Conservation (phyloP, 1,140 invertebrate species). For the Drosophila neocordata region DNA sequence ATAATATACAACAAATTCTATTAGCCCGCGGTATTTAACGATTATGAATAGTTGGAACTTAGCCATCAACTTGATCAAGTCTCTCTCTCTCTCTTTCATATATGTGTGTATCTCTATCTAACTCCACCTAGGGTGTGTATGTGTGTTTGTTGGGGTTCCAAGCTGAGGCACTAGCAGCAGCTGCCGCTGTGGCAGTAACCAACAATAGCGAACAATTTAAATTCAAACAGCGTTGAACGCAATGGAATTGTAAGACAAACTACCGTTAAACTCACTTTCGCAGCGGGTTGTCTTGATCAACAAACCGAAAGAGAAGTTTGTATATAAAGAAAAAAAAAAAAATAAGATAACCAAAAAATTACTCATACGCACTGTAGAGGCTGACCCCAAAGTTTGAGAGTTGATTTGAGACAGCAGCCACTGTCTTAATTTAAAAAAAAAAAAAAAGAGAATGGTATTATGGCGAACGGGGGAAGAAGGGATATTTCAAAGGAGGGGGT, state of each 20-base stretch:
- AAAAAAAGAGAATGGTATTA: not conserved
- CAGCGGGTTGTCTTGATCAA: slow-evolving; percentile 47
- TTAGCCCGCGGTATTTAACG: not conserved
- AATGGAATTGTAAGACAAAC: slow-evolving; percentile 72
- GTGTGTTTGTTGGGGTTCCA: slow-evolving; percentile 26
- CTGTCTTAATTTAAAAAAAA: slow-evolving; percentile 33
- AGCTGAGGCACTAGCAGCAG: slow-evolving; percentile 23
- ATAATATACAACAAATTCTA: no score
- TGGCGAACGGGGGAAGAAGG: no score
- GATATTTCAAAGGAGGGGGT: no score
- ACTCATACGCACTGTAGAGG: slow-evolving; percentile 57
- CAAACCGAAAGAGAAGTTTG: not conserved
- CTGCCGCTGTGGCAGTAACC: not conserved
- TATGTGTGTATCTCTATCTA: not conserved
- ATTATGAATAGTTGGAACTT: not conserved
- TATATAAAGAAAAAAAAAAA: not conserved
- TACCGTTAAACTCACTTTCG: slow-evolving; percentile 80
- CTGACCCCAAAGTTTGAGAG: slow-evolving; percentile 41
- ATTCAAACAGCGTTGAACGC: slow-evolving; percentile 68
- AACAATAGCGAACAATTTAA: slow-evolving; percentile 70
- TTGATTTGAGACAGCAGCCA: slow-evolving; percentile 36
- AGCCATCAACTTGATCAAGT: not conserved
- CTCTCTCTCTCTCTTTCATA: no score
- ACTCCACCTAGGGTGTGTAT: not conserved
- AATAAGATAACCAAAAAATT: slow-evolving; percentile 31